phyloP scores from a whole-genome alignment of 2,797 vertebrate genomes.

The Rhinoraja longicauda region DNA sequence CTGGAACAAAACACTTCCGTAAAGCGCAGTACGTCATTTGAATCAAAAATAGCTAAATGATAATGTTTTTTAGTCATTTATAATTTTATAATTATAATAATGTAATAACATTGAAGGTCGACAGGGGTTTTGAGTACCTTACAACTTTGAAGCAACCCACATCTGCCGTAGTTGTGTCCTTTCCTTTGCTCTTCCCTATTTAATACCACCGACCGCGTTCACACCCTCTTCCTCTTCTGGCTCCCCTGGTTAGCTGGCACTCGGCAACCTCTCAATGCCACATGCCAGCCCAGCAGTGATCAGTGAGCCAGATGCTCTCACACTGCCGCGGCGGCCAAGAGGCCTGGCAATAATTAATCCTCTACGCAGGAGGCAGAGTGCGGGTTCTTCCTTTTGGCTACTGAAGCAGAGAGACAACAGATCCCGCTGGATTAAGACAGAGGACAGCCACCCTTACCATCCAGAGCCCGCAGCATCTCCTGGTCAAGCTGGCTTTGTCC shows the following conservation, averaged over 20 bases:
- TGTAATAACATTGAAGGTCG: background rate
- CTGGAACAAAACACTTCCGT: background rate
- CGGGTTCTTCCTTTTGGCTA: slow-evolving; percentile 53
- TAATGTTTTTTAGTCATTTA: background rate
- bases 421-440: slow-evolving; percentile 30
- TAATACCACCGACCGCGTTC: no score
- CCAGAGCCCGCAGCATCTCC: slow-evolving; percentile 49
- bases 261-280: slow-evolving; percentile 53
- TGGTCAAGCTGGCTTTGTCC: slow-evolving; percentile 54
- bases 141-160: background rate
- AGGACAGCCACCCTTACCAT: slow-evolving; percentile 51
- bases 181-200: background rate
- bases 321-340: slow-evolving; percentile 55
- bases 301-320: slow-evolving; percentile 51
- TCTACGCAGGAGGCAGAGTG: slow-evolving; percentile 48
- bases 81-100: no score
- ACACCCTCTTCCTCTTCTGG: slow-evolving; percentile 1
- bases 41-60: background rate
- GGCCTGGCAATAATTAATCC: slow-evolving; percentile 70
- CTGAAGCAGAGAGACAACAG: slow-evolving; percentile 10
- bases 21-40: background rate
- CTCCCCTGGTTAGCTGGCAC: slow-evolving; percentile 47
- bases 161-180: background rate
- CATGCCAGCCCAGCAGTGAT: slow-evolving; percentile 38
- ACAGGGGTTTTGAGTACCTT: background rate